Percentiles rank a stretch among this genome's conserved stretches.
phyloP scores from a whole-genome alignment of 2,888 invertebrate species.

The Napeogenes sylphis region DNA sequence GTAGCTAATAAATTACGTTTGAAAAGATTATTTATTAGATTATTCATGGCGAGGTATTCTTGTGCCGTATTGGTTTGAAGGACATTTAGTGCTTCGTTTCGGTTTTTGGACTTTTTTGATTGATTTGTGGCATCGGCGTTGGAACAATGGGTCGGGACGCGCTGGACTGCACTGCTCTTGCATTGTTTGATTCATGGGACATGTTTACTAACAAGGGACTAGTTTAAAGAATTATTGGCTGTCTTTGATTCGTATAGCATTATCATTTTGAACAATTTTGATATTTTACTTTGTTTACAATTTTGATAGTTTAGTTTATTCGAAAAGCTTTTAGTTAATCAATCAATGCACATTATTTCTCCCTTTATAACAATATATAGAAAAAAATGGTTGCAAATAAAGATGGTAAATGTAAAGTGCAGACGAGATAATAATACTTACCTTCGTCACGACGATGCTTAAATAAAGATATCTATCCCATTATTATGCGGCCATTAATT shows the following conservation, averaged over 20 bases:
- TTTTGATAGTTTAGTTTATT: too few relatives aligned
- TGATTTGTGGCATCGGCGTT: constrained; percentile 57
- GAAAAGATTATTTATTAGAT: constrained; percentile 77
- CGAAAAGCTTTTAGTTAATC: too few relatives aligned
- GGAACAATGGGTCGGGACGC: constrained; percentile 40
- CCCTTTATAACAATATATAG: too few relatives aligned
- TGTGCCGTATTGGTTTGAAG: constrained; percentile 71
- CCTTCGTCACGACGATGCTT: constrained; percentile 25
- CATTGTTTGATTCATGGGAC: constrained; percentile 37
- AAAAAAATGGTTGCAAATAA: too few relatives aligned
- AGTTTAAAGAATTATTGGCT: constrained; percentile 20
- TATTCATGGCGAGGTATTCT: constrained; percentile 66
- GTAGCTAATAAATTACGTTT: constrained; percentile 71
- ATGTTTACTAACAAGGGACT: constrained; percentile 32
- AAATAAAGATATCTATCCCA: constrained; percentile 42
- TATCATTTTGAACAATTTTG: not conserved
- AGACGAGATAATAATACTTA: constrained; percentile 10
- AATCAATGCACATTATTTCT: too few relatives aligned
- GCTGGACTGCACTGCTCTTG: constrained; percentile 29
- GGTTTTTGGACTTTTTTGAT: constrained; percentile 51
- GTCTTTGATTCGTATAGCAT: not conserved
- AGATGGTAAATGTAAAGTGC: not conserved
- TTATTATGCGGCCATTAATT: constrained; percentile 66
- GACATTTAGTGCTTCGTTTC: constrained; percentile 54
- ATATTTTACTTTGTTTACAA: too few relatives aligned